Evolutionary conservation across 2,797 vertebrate genomes (phyloP).

Genomic region (Sarcoramphus papa): DNA sequence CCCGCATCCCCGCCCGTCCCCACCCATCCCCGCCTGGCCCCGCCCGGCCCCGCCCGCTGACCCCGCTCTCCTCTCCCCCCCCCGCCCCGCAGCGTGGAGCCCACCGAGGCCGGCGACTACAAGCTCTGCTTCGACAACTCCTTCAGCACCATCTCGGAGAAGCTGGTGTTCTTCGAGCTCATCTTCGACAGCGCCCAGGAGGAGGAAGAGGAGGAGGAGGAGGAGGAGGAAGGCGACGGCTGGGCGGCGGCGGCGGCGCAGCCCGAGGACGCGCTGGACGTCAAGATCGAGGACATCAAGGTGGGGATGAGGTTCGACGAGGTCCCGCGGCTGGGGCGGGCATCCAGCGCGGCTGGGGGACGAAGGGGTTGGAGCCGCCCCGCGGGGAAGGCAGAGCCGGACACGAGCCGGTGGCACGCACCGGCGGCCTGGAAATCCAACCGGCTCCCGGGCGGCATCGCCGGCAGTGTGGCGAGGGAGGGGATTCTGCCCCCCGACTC

Average conservation of each 20-base stretch:
- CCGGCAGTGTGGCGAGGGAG: too few species aligned
- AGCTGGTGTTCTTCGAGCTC: slow-evolving; percentile 86
- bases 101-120: slow-evolving; percentile 85
- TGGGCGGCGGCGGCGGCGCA: slow-evolving; percentile 70
- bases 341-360: too few species aligned
- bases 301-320: slow-evolving; percentile 35
- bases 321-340: too few species aligned
- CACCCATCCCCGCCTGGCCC: neutral
- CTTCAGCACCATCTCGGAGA: slow-evolving; percentile 85
- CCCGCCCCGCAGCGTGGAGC: slow-evolving; percentile 79
- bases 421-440: neutral
- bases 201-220: neutral
- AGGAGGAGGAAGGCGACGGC: slow-evolving; percentile 63
- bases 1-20: too few species aligned
- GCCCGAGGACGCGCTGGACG: slow-evolving; percentile 75
- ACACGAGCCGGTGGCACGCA: neutral
- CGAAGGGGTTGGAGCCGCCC: too few species aligned
- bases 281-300: slow-evolving; percentile 84
- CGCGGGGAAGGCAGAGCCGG: too few species aligned
- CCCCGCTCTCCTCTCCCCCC: neutral
- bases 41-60: neutral
- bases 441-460: too few species aligned
- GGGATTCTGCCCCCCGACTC: too few species aligned
- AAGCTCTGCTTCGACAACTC: slow-evolving; percentile 90
- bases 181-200: slow-evolving; percentile 67